Base-by-base conservation (phyloP, 2,113 vertebrate species). In the Terrapene triunguis region DNA sequence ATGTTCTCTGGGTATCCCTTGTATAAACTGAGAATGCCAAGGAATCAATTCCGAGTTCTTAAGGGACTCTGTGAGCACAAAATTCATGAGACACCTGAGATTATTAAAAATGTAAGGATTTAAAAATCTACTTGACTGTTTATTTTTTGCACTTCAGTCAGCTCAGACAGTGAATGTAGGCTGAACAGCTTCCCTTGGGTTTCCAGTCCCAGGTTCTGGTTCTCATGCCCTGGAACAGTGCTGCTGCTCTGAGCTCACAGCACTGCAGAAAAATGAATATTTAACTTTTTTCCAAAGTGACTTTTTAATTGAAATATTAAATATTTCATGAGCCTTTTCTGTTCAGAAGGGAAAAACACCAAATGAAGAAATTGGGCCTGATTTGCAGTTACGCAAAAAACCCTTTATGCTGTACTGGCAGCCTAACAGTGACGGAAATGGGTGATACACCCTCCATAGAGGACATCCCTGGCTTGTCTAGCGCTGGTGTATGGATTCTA, bases 251-350 rank as follows among this genome's bases (percentile, higher is more conserved):
- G 92, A 96, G 92, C 78, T 24, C 0, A 0, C 72, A 50, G 57
- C 92, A 72, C 80, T 83, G 94, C 91, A 86, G 93, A 96, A 91
- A 87, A 79, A 89, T 94, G 62, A 91, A 94, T 96, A 92, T 96
- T 93, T 95, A 95, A 94, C 92, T 97, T 81, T 95, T 95, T 95
- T 95, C 86, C 89, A 89, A 93, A 95, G 84, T 87, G 83, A 96
- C 54, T 89, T 86, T 92, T 96, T 97, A 94, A 97, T 97, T 97
- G 90, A 96, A 97, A 96, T 89, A 83, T 59, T 97, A 94, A 97
- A 91, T 97, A 97, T 95, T 97, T 97, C 83, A 97, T 96, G 92
- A 97, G 74, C 42, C 93, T 81, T 83, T 95, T 91, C 89, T 84
- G 86, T 82, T 88, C 85, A 95, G 79, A 94, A 95, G 4, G 48